These are phyloP conservation scores for Enteromius unitaeniatus DNA, from an alignment of 2,797 vertebrate genomes.

Conservation along the genomic window DNA sequence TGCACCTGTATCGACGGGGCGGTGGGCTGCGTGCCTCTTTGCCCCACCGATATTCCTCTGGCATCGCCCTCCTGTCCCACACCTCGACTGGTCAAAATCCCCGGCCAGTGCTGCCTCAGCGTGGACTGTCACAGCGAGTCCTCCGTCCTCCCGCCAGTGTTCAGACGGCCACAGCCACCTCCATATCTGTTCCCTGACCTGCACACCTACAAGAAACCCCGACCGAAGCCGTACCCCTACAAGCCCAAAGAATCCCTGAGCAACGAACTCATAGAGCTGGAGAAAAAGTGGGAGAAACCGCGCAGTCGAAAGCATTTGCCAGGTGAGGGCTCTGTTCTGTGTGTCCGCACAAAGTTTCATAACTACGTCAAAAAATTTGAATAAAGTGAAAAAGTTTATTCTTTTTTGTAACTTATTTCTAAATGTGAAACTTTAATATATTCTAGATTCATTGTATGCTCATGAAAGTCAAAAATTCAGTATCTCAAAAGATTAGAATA, in stretches of 20 bases:
- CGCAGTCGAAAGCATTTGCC: constrained; percentile 73
- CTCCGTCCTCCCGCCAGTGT: constrained; percentile 60
- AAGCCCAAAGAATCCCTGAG: constrained; percentile 72
- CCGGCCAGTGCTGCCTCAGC: constrained; percentile 83
- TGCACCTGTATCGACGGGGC: constrained; percentile 87
- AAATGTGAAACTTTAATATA: too few relatives aligned
- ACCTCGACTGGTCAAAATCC: constrained; percentile 79
- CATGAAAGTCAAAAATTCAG: too few relatives aligned
- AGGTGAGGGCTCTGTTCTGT: constrained; percentile 67
- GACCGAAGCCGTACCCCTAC: constrained; percentile 72
- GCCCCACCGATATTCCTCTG: constrained; percentile 78
- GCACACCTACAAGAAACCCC: constrained; percentile 57
- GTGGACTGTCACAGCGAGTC: constrained; percentile 77
- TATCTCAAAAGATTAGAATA: too few relatives aligned
- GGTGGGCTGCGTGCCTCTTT: constrained; percentile 82
- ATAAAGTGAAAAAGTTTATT: too few relatives aligned
- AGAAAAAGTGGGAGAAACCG: constrained; percentile 74
- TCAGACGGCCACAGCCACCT: constrained; percentile 62
- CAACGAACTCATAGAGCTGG: constrained; percentile 77
- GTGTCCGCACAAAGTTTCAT: background rate
- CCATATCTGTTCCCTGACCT: constrained; percentile 62
- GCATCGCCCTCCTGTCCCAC: constrained; percentile 76
- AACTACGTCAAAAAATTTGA: background rate
- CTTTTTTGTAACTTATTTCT: too few relatives aligned
- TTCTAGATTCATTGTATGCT: too few relatives aligned